Conservation (phyloP, 1,140 invertebrate genomes). For the Heliothis virescens region DNA sequence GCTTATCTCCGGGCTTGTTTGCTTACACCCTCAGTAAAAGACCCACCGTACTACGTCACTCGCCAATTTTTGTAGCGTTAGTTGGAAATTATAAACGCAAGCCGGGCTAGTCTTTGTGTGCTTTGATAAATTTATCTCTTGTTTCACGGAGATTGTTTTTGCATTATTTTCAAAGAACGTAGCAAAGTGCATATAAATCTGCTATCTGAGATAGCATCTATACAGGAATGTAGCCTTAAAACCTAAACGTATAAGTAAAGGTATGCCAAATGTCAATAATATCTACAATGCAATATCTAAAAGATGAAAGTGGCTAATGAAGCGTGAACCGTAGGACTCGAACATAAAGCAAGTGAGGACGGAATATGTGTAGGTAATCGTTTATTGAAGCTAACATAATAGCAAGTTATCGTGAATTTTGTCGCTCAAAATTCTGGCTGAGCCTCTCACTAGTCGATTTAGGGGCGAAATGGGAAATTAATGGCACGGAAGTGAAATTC, state of each 20-base stretch:
- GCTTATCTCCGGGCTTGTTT: slow-evolving; percentile 79
- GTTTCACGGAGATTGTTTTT: slow-evolving; percentile 47
- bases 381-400: slow-evolving; percentile 51
- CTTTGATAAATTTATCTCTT: slow-evolving; percentile 48
- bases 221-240: background rate
- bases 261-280: background rate
- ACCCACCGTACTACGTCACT: slow-evolving; percentile 57
- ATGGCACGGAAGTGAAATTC: slow-evolving; percentile 75
- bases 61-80: slow-evolving; percentile 78
- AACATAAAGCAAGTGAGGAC: slow-evolving; percentile 25
- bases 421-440: slow-evolving; percentile 63
- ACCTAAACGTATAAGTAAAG: background rate
- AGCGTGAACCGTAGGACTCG: slow-evolving; percentile 13
- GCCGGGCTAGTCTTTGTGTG: slow-evolving; percentile 49
- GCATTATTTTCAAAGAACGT: slow-evolving; percentile 8
- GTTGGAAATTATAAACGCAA: slow-evolving; percentile 74
- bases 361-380: slow-evolving; percentile 49
- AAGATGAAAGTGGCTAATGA: slow-evolving; percentile 31
- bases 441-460: slow-evolving; percentile 71
- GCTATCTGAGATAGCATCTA: slow-evolving; percentile 1
- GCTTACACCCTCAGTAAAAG: slow-evolving; percentile 68
- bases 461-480: slow-evolving; percentile 76
- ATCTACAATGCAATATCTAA: slow-evolving; percentile 1
- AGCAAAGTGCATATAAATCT: slow-evolving; percentile 34
- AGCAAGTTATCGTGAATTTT: slow-evolving; percentile 63